Evolutionary conservation across 1,140 invertebrate genomes (phyloP).

Genomic region (Eurosta solidaginis): DNA sequence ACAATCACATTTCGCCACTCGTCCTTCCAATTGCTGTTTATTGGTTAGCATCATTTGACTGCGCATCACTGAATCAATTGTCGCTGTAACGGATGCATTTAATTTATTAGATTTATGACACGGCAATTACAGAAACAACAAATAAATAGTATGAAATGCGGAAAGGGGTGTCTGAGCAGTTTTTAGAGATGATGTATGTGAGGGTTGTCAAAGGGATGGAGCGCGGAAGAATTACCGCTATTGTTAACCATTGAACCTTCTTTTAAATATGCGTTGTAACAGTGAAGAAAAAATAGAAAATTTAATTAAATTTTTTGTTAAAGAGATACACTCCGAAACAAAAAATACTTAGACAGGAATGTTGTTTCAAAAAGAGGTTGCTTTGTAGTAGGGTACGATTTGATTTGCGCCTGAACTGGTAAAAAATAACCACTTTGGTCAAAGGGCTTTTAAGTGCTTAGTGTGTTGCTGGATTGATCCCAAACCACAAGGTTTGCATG

Average conservation of each 20-base stretch:
- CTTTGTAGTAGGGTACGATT: too few species aligned
- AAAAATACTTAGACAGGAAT: too few species aligned
- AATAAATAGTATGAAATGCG: neutral
- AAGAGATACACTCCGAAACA: too few species aligned
- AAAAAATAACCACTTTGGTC: too few species aligned
- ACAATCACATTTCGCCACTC: neutral
- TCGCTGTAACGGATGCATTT: constrained; percentile 34
- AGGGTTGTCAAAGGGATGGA: neutral
- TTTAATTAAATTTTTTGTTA: too few species aligned
- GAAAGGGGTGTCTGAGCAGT: neutral
- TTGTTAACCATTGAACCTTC: neutral
- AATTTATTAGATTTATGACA: constrained; percentile 35
- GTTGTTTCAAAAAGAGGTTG: too few species aligned
- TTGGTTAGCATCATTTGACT: constrained; percentile 13
- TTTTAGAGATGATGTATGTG: neutral
- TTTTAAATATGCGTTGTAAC: neutral
- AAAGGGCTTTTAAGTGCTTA: too few species aligned
- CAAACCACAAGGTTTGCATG: too few species aligned
- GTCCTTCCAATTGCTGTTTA: neutral
- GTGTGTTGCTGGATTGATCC: too few species aligned
- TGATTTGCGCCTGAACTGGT: too few species aligned
- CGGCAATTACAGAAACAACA: constrained; percentile 17
- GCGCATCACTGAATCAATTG: constrained; percentile 26
- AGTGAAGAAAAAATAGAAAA: too few species aligned
- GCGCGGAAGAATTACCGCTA: neutral